Percentiles rank a stretch among this genome's conserved stretches.
Conservation (phyloP, 2,888 invertebrate genomes). For the Barypeithes pellucidus region DNA sequence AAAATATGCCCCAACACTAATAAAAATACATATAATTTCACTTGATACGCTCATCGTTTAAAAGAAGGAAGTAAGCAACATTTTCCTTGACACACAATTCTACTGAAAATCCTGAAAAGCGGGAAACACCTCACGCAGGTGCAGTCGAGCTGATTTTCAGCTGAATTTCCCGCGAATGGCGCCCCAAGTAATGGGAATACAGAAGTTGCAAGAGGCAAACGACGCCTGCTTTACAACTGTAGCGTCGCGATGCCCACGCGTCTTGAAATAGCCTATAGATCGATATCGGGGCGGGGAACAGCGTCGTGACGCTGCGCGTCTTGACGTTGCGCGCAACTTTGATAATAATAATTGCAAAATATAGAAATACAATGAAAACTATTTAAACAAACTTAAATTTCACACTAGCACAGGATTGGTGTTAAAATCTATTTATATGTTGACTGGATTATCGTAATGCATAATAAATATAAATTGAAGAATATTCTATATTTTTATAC, state of each 20-base stretch:
- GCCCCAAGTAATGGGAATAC: constrained; percentile 31
- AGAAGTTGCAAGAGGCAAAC: constrained; percentile 17
- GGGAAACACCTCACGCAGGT: constrained; percentile 30
- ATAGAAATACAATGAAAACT: too few species aligned
- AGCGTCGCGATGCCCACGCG: constrained; percentile 36
- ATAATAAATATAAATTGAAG: too few species aligned
- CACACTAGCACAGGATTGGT: too few species aligned
- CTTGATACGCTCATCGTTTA: not conserved
- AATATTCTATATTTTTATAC: too few species aligned
- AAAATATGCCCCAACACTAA: not conserved
- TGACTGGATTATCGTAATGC: too few species aligned
- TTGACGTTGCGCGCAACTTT: too few species aligned
- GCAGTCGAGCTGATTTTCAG: constrained; percentile 27
- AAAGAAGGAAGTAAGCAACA: not conserved
- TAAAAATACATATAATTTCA: not conserved
- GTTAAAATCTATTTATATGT: too few species aligned
- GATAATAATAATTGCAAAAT: too few species aligned
- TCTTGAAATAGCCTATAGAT: not conserved
- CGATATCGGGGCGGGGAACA: not conserved
- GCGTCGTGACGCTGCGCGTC: constrained; percentile 1
- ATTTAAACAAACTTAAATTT: too few species aligned
- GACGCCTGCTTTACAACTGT: not conserved
- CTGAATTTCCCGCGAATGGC: constrained; percentile 50
- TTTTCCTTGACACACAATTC: not conserved
- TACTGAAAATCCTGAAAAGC: constrained; percentile 23